Conservation (phyloP, 2,113 vertebrate genomes). For the Cariama cristata region DNA sequence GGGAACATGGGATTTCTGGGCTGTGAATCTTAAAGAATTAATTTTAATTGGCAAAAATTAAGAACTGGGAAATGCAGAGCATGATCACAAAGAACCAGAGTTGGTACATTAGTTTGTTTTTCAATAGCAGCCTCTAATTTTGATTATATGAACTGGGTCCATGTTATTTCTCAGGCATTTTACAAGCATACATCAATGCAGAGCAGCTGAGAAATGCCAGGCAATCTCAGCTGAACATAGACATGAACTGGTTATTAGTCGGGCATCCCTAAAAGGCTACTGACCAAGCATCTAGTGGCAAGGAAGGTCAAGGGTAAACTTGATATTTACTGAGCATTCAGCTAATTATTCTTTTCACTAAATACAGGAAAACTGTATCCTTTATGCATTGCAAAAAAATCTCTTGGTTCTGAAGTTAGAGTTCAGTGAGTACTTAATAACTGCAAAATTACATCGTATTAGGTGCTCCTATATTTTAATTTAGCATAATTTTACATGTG, state of each 20-base stretch:
- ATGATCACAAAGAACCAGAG: not conserved
- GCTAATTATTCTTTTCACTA: slow-evolving; percentile 56
- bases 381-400: slow-evolving; percentile 28
- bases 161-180: not conserved
- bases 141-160: not conserved
- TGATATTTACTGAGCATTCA: slow-evolving; percentile 31
- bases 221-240: not conserved
- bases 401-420: slow-evolving; percentile 3
- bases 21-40: slow-evolving; percentile 60
- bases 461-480: not conserved
- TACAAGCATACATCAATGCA: not conserved
- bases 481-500: not conserved
- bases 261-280: not conserved
- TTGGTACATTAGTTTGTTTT: slow-evolving; percentile 36
- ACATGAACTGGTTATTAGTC: not conserved
- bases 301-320: not conserved
- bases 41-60: slow-evolving; percentile 78
- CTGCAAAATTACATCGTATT: slow-evolving; percentile 23
- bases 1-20: slow-evolving; percentile 69
- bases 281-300: not conserved
- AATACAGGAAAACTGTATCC: not conserved
- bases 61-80: slow-evolving; percentile 51
- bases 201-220: not conserved
- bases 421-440: slow-evolving; percentile 66
- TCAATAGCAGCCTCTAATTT: slow-evolving; percentile 22